Evolutionary conservation across 2,888 invertebrate species (phyloP), one percentile per base, ranked within the genome.

Genomic region (Trachelus stipa): DNA sequence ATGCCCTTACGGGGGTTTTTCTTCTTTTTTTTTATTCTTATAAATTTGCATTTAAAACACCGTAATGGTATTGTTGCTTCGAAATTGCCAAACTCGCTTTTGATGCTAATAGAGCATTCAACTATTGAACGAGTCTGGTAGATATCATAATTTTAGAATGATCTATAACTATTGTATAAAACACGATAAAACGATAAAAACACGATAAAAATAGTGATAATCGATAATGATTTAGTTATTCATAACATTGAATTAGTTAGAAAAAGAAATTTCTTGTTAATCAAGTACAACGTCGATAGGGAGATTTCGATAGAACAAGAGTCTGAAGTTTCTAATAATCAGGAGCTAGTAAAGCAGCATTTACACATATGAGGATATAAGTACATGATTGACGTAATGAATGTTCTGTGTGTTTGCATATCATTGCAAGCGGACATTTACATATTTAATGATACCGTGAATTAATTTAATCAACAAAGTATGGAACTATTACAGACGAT

Each of bases 1-100:
- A 90, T 90, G 90, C 90, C 89, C 89, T 89, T 90, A 90, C 90
- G 89, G 89, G 69, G 77, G 89, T 88, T 89, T 90, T 90, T 88
- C 83, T 78, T 79, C 80, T 80, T 79, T 79, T 81, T 79, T 77
- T 76, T 84, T 87, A 85, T 84, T 35, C 86, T 88, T 84, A 85
- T 84, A 86, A 88, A 90, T 90, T 90, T 90, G 89, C 89, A 90
- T 90, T 89, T 90, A 87, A 89, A 87, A 87, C 85, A 85, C 86
- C 86, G 87, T 86, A 87, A 86, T 87, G 80, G 84, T 83, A 88
- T 88, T 88, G 88, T 88, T 86, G 85, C 68, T 11, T 85, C 83
- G 81, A 84, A 87, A 88, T 87, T 85, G 84, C 85, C 84, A 85
- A 85, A 86, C 82, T 84, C 83, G 84, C 86, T 87, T 88, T 87